A percentile compares a stretch with the other conserved stretches of the same genome.
Evolutionary conservation across 2,113 vertebrate species (phyloP).

Genomic region (Neolamprologus caudopunctatus): DNA sequence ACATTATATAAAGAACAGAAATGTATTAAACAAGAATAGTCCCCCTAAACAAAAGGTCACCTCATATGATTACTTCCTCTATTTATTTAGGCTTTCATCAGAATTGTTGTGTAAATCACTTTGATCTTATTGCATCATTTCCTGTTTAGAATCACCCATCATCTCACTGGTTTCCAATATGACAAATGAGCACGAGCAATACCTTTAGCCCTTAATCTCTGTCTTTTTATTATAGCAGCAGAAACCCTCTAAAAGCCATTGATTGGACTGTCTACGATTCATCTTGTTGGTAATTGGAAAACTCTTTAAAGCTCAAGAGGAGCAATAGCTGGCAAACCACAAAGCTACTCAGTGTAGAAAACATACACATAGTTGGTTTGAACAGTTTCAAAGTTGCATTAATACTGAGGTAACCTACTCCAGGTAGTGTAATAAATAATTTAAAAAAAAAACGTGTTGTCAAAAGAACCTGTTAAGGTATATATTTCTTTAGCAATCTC

Average conservation of each 20-base stretch:
- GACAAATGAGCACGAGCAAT: slow-evolving; percentile 29
- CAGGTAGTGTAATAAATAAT: background rate
- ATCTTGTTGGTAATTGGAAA: slow-evolving; percentile 41
- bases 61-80: background rate
- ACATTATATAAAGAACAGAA: background rate
- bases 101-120: background rate
- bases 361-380: background rate
- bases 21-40: background rate
- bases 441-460: accelerated
- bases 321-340: background rate
- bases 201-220: slow-evolving; percentile 17
- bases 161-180: background rate
- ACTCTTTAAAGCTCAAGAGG: slow-evolving; percentile 12
- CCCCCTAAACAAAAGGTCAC: background rate
- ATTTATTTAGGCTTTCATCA: background rate
- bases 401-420: background rate
- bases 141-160: background rate
- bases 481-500: background rate
- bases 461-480: background rate
- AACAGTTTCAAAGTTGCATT: background rate
- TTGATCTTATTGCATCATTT: slow-evolving; percentile 2
- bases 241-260: slow-evolving; percentile 33
- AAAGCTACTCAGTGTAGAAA: background rate
- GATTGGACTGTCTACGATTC: slow-evolving; percentile 26
- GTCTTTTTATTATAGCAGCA: slow-evolving; percentile 27